Evolutionary conservation across 2,113 vertebrate species (phyloP), one percentile per base, ranked within the genome.

Genomic region (Rhodinocichla rosea): DNA sequence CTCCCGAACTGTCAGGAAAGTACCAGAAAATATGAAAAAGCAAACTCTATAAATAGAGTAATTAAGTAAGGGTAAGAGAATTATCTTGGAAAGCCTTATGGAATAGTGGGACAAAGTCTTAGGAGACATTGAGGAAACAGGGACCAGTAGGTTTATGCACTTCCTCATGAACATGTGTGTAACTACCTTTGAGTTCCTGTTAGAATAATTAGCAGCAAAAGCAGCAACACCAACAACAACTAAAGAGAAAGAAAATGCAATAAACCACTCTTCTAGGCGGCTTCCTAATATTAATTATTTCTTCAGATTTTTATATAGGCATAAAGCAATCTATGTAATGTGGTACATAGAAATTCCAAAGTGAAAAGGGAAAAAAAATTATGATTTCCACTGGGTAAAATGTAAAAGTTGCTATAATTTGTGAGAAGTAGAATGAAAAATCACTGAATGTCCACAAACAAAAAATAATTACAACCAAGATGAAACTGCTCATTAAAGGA

Each of bases 401-500:
- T 55, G 10, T 74, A 49, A 84, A 95, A 84, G 35, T 79, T 81
- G 59, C 84, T 89, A 52, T 68, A 83, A 78, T 82, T 85, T 71
- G 20, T n/a, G 73, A 42, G 44, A 87, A 5, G n/a, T 24, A 57
- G 67, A 79, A 53, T 93, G 79, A 96, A 94, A 90, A 80, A 83
- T 91, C 71, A 76, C 47, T 56, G 74, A 90, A 60, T 49, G 50
- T 80, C 60, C 15, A 60, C 85, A 96, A 94, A 94, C 70, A 94
- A 93, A 92, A 95, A 83, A 89, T 92, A 94, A 94, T 92, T 94
- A 88, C 85, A 88, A 69, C 45, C 20, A 50, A 92, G 94, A 94
- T 94, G 82, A 96, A 95, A 74, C 75, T 93, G 63, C 83, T 97
- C 75, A 85, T 94, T 97, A 94, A 92, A 95, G 75, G 79, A 56